A percentile compares a stretch with the other conserved stretches of the same genome.
Conservation (phyloP, 2,113 vertebrate species). For the Myiozetetes cayanensis region DNA sequence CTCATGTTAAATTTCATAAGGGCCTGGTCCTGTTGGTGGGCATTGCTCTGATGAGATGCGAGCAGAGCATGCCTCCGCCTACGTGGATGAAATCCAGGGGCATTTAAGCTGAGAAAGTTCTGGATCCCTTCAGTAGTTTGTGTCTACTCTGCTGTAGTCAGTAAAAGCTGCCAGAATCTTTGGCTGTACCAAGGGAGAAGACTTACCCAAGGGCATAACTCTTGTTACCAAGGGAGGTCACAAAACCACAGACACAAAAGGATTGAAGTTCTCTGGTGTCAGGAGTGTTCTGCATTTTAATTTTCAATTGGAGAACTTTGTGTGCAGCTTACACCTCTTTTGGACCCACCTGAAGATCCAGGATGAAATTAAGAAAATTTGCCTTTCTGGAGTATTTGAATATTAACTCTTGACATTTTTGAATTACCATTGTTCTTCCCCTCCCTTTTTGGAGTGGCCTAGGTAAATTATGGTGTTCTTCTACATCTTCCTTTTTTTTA, state of each 20-base stretch:
- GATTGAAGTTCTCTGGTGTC: neutral
- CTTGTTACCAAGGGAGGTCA: neutral
- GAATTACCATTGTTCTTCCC: neutral
- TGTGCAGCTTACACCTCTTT: neutral
- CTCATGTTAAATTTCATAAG: neutral
- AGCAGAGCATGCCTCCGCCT: neutral
- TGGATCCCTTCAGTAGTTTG: neutral
- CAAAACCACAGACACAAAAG: fast-evolving
- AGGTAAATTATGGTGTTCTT: neutral
- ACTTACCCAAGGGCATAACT: neutral
- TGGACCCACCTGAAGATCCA: neutral
- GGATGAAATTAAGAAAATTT: neutral
- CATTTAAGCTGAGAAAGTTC: neutral
- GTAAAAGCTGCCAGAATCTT: neutral
- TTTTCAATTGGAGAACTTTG: neutral
- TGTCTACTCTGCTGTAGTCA: neutral
- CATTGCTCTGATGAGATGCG: neutral
- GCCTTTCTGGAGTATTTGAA: neutral
- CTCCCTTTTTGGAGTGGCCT: neutral
- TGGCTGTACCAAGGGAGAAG: neutral
- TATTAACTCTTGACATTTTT: neutral
- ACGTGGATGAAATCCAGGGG: neutral
- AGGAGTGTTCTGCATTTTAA: neutral
- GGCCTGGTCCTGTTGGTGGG: neutral
- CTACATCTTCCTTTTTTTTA: neutral